phyloP scores from a whole-genome alignment of 1,140 invertebrate genomes.

The Heliconius eleuchia region DNA sequence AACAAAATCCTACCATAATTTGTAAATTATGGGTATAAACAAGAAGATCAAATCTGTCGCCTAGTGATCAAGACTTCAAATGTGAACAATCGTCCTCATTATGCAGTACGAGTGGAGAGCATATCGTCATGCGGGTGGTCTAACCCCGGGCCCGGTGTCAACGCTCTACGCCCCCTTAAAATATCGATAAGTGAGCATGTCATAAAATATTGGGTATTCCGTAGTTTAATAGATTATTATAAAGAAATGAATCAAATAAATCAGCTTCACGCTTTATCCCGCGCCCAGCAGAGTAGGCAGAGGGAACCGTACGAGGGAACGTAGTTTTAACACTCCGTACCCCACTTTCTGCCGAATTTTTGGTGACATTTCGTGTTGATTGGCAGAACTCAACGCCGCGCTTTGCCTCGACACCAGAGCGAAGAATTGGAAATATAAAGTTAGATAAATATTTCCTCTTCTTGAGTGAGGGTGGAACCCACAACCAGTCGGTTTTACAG shows the following conservation, averaged over 20 bases:
- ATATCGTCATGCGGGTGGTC: conserved; percentile 27
- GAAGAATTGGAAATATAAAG: too few species aligned
- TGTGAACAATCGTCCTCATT: conserved; percentile 24
- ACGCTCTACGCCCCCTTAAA: conserved; percentile 38
- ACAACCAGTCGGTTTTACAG: too few species aligned
- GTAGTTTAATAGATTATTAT: neutral
- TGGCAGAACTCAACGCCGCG: too few species aligned
- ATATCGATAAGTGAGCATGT: neutral
- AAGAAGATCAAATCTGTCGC: neutral
- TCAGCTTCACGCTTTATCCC: too few species aligned
- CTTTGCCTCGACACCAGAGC: too few species aligned
- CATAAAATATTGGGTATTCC: neutral
- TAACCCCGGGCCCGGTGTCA: conserved; percentile 35
- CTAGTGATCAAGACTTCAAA: neutral
- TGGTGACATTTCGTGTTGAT: too few species aligned
- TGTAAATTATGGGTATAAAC: neutral
- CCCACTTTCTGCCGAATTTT: too few species aligned
- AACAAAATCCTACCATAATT: neutral
- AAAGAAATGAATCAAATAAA: too few species aligned
- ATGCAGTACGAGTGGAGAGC: conserved; percentile 17
- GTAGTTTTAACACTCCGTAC: too few species aligned
- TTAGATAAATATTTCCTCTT: too few species aligned
- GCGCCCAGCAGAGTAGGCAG: neutral
- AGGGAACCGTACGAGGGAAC: neutral
- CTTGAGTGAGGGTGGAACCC: too few species aligned